phyloP scores from a whole-genome alignment of 2,113 vertebrate species.

The Axis porcinus region DNA sequence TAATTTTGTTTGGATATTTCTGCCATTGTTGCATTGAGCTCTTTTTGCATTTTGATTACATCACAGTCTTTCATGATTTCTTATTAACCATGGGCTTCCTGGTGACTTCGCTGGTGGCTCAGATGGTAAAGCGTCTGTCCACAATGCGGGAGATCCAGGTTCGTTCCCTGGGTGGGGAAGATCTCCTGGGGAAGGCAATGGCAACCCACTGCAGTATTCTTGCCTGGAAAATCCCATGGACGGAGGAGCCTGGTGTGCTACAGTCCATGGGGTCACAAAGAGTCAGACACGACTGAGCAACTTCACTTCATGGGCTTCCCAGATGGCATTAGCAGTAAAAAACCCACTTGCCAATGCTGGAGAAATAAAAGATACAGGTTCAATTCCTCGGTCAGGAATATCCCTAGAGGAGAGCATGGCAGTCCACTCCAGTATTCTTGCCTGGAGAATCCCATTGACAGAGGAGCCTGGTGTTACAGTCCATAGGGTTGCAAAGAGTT shows the following conservation, averaged over 20 bases:
- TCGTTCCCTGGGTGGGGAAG: too few relatives aligned
- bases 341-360: not conserved
- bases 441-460: not conserved
- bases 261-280: too few relatives aligned
- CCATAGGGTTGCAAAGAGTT: not conserved
- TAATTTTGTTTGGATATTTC: not conserved
- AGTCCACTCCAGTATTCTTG: not conserved
- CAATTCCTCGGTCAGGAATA: not conserved
- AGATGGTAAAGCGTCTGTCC: too few relatives aligned
- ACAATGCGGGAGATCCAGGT: too few relatives aligned
- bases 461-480: not conserved
- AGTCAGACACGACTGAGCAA: too few relatives aligned
- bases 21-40: not conserved
- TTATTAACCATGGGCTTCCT: not conserved
- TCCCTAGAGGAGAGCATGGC: not conserved
- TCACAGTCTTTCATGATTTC: not conserved
- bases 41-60: not conserved
- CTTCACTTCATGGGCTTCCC: not conserved
- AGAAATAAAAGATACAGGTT: not conserved
- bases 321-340: not conserved
- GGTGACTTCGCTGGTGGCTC: too few relatives aligned
- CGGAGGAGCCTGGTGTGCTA: too few relatives aligned
- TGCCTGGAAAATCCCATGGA: too few relatives aligned
- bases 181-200: too few relatives aligned
- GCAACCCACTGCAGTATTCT: too few relatives aligned